Conservation (phyloP, 2,888 invertebrate species). For the Agrotis ipsilon region DNA sequence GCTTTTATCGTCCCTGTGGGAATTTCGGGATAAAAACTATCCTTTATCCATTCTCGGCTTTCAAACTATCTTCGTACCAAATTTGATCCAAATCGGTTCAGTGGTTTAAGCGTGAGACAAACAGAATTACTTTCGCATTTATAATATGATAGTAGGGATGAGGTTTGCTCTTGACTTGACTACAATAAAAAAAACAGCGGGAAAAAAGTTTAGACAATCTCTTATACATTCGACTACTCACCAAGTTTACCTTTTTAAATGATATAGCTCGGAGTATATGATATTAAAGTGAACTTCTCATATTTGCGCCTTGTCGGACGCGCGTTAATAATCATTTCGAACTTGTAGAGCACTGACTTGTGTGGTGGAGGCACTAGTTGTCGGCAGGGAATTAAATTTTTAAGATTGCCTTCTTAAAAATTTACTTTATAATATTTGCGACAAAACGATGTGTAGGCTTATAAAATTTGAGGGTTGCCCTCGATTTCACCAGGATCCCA, state of each 20-base stretch:
- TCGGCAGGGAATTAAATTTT: neutral
- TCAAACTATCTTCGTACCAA: too few species aligned
- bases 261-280: conserved; percentile 25
- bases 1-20: too few species aligned
- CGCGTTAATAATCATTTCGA: conserved; percentile 66
- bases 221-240: conserved; percentile 26
- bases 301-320: conserved; percentile 62
- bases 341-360: conserved; percentile 35
- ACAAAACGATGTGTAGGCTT: too few species aligned
- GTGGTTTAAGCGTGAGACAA: too few species aligned
- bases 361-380: conserved; percentile 41
- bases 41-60: too few species aligned
- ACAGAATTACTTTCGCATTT: too few species aligned
- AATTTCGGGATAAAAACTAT: too few species aligned
- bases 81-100: too few species aligned
- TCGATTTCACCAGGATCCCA: neutral
- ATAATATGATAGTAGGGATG: too few species aligned
- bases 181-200: too few species aligned
- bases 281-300: conserved; percentile 68
- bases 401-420: neutral
- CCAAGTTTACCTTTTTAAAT: conserved; percentile 56
- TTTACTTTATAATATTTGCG: neutral
- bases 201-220: neutral
- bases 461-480: neutral
- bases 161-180: too few species aligned